Evolutionary conservation across 2,888 invertebrate species (phyloP), one percentile per base, ranked within the genome.

Genomic region (Penaeus monodon): DNA sequence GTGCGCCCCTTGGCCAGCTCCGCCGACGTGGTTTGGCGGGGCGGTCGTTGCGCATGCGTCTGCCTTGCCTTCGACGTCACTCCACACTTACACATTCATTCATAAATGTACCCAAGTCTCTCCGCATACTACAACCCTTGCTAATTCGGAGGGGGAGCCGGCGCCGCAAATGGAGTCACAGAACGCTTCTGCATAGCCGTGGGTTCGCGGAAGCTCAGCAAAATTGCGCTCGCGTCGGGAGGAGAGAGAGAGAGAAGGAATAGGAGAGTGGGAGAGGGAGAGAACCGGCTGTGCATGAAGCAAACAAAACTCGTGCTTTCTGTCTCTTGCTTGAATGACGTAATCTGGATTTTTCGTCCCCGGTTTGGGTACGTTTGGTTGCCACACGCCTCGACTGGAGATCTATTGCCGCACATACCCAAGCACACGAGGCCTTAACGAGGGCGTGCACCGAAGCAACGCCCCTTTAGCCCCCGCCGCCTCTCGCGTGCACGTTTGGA

Each of bases 341-440:
- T 70, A 85, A 85, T 85, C 85, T 85, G 80, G 85, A 80, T 73
- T 85, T 80, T 79, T 85, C 85, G 85, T 84, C 84, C 84, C 78
- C 70, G 33, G 79, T 85, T 80, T 80, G 85, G 85, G 85, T 85
- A 79, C 85, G 85, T 85, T 85, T 73, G 57, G 85, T 85, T 85
- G 85, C 85, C 85, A 64, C 33, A 73, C 68, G 70, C 78, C 79
- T 64, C 85, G 49, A 85, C 22, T 44, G 63, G 44, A 63, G 73
- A 85, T 73, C 74, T 81, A 81, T 81, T 33, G 20, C 8, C 22
- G 33, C 27, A 24, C 24, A 22, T 14, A 73, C 22, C 10, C 78
- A 29, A 63, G 29, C 63, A 78, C 78, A 4, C n/a, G 63, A 7
- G n/a, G 20, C 14, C 12, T 2, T 17, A 12, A 20, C 29, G 63